These are phyloP conservation scores for Hippocampus kuda DNA, from an alignment of 2,797 vertebrate genomes.

Conservation along the genomic window DNA sequence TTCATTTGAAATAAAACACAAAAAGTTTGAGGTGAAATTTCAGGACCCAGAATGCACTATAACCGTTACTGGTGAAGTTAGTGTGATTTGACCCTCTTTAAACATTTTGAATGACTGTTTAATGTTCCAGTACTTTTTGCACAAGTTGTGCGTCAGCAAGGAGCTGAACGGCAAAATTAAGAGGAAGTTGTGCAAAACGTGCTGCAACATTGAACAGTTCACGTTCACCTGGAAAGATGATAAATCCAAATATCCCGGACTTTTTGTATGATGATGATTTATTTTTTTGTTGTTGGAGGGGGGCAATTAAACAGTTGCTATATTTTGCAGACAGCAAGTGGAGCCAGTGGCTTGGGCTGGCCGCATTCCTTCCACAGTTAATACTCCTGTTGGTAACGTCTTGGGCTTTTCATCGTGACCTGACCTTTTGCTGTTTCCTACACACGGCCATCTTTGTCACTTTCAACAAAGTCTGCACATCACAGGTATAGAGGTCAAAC, in stretches of 20 bases:
- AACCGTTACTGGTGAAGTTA: no score
- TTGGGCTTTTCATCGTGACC: slow-evolving; percentile 72
- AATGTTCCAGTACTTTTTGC: no score
- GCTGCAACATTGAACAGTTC: background rate
- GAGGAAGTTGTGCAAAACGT: no score
- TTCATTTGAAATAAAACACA: no score
- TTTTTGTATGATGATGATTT: background rate
- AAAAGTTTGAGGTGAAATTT: no score
- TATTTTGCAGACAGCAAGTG: slow-evolving; percentile 66
- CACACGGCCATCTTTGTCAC: slow-evolving; percentile 86
- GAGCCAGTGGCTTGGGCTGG: slow-evolving; percentile 73
- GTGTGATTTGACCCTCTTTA: no score
- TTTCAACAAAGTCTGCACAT: slow-evolving; percentile 98
- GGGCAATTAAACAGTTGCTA: background rate
- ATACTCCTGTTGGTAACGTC: slow-evolving; percentile 72
- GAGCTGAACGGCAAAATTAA: no score
- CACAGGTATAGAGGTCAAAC: slow-evolving; percentile 64
- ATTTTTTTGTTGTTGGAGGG: no score
- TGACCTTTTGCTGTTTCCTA: slow-evolving; percentile 84
- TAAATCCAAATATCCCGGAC: background rate
- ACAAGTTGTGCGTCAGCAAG: no score
- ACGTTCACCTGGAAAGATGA: background rate
- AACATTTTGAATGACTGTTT: no score
- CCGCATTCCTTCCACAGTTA: slow-evolving; percentile 81
- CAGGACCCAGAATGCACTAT: no score